These are phyloP conservation scores for Cyprinodon diabolis DNA, from an alignment of 2,797 vertebrate genomes.

Conservation along the genomic window DNA sequence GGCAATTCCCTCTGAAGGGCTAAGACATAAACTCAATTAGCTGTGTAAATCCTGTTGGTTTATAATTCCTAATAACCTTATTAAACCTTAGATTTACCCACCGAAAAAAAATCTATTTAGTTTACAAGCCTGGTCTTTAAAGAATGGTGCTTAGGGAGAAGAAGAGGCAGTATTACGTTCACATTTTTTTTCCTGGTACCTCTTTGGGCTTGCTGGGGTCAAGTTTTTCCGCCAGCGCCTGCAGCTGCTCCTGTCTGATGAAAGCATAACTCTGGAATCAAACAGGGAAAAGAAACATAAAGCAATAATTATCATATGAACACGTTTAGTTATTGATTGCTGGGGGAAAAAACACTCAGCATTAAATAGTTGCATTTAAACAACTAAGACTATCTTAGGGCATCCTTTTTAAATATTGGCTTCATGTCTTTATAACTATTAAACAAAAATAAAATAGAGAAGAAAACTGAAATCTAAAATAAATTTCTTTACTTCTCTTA, in stretches of 20 bases:
- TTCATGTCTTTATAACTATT: not conserved
- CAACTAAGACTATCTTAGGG: too few species aligned
- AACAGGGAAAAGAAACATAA: constrained; percentile 52
- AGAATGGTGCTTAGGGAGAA: not conserved
- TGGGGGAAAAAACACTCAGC: not conserved
- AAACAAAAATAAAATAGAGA: not conserved
- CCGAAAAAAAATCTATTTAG: not conserved
- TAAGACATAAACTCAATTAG: not conserved
- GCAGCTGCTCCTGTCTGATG: constrained; percentile 94
- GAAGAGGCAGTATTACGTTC: not conserved
- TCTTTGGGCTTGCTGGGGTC: constrained; percentile 89
- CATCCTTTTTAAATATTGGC: not conserved
- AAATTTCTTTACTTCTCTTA: fast-evolving
- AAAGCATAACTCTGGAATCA: constrained; percentile 88
- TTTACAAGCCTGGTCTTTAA: not conserved
- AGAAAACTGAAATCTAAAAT: not conserved
- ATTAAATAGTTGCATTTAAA: not conserved
- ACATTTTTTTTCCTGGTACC: constrained; percentile 72
- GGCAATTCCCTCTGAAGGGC: not conserved
- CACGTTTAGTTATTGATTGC: not conserved
- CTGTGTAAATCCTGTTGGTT: not conserved
- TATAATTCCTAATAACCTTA: not conserved
- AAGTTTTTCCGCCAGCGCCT: constrained; percentile 87
- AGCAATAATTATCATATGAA: not conserved
- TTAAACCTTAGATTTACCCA: not conserved